Percentiles rank a stretch among this genome's conserved stretches.
phyloP scores from a whole-genome alignment of 1,140 invertebrate genomes.

The Drosophila oshimai region DNA sequence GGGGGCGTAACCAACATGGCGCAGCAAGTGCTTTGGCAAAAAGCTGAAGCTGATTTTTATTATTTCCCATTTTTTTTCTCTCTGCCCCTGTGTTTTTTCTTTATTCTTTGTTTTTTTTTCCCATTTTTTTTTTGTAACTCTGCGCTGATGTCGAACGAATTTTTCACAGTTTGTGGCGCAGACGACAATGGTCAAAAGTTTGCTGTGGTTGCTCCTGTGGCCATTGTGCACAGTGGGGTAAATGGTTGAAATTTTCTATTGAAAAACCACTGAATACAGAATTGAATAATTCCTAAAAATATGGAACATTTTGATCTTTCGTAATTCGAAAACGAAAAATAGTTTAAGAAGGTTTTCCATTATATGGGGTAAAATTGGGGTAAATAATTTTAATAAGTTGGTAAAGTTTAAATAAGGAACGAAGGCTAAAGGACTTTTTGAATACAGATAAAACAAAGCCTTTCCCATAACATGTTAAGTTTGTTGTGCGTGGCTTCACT shows the following conservation, averaged over 20 bases:
- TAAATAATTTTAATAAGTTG: too few species aligned
- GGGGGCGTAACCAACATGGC: slow-evolving; percentile 72
- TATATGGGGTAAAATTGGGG: too few species aligned
- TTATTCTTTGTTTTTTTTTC: slow-evolving; percentile 5
- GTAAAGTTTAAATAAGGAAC: too few species aligned
- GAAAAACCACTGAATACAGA: too few species aligned
- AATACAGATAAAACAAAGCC: too few species aligned
- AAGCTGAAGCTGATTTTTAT: slow-evolving; percentile 65
- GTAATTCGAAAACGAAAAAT: too few species aligned
- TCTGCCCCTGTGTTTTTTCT: background rate
- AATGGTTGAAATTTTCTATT: too few species aligned
- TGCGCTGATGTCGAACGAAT: slow-evolving; percentile 70
- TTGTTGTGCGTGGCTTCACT: slow-evolving; percentile 5
- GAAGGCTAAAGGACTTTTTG: too few species aligned
- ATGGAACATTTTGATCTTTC: too few species aligned
- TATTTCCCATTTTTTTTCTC: slow-evolving; percentile 35
- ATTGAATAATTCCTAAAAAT: too few species aligned
- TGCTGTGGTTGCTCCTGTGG: slow-evolving; percentile 26
- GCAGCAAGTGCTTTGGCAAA: slow-evolving; percentile 67
- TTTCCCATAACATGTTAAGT: background rate
- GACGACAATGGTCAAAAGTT: slow-evolving; percentile 47
- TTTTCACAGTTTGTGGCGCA: slow-evolving; percentile 63
- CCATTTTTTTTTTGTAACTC: slow-evolving; percentile 12
- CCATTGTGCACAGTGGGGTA: slow-evolving; percentile 22
- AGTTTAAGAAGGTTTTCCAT: too few species aligned